Evolutionary conservation across 2,113 vertebrate genomes (phyloP).

Genomic region (Numenius arquata): DNA sequence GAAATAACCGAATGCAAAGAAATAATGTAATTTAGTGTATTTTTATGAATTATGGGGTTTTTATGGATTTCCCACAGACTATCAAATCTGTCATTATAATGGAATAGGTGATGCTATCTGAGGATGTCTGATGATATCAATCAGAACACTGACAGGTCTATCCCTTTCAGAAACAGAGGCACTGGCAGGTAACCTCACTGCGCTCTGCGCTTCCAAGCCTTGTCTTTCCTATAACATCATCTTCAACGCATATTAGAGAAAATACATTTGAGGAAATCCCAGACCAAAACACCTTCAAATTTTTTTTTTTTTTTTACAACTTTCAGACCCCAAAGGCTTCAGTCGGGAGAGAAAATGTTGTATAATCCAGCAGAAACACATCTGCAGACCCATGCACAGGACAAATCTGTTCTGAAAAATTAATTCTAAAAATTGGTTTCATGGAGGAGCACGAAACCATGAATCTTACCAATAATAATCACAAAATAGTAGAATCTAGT

Average conservation of each 20-base stretch:
- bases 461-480: background rate
- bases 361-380: background rate
- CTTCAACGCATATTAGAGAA: background rate
- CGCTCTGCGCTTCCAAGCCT: background rate
- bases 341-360: background rate
- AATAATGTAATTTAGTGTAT: background rate
- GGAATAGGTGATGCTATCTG: background rate
- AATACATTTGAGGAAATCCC: background rate
- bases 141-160: background rate
- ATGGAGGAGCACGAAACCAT: background rate
- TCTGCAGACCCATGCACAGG: background rate
- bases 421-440: background rate
- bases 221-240: background rate
- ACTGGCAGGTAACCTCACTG: background rate
- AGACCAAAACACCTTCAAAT: background rate
- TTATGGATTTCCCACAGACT: background rate
- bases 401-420: background rate
- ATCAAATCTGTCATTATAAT: background rate
- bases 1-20: background rate
- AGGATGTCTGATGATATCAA: background rate
- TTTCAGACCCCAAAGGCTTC: background rate
- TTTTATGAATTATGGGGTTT: background rate
- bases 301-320: background rate
- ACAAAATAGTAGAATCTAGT: background rate
- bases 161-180: background rate